These are phyloP conservation scores for Calonectris borealis DNA, from an alignment of 2,113 vertebrate genomes.

Conservation along the genomic window DNA sequence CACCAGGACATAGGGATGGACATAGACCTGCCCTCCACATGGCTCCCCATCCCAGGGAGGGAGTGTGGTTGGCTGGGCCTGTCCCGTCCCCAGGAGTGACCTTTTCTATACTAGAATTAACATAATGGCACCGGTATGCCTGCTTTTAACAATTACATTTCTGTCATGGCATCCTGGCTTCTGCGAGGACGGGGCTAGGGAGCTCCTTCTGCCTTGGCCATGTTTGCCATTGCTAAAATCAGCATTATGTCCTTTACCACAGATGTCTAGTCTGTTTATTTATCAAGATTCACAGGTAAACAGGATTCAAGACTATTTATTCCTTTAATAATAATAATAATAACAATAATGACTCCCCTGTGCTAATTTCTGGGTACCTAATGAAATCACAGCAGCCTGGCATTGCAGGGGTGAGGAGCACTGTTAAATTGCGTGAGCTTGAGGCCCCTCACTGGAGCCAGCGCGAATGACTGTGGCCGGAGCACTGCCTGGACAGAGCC, in stretches of 20 bases:
- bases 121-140: too few relatives aligned
- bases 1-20: not conserved
- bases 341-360: not conserved
- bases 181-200: fast-evolving
- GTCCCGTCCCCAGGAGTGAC: not conserved
- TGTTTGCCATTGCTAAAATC: not conserved
- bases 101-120: not conserved
- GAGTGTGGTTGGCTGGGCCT: not conserved
- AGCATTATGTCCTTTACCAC: not conserved
- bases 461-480: not conserved
- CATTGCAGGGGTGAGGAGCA: not conserved
- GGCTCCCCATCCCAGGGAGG: not conserved
- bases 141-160: not conserved
- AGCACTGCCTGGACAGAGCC: not conserved
- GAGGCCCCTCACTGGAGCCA: not conserved
- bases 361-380: not conserved
- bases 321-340: not conserved
- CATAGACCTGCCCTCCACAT: not conserved
- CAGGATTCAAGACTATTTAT: not conserved
- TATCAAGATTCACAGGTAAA: not conserved
- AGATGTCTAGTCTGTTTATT: not conserved
- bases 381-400: not conserved
- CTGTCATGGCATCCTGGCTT: not conserved
- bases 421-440: not conserved
- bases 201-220: not conserved